Evolutionary conservation across 1,140 invertebrate species (phyloP).

Genomic region (Atta colombica): DNA sequence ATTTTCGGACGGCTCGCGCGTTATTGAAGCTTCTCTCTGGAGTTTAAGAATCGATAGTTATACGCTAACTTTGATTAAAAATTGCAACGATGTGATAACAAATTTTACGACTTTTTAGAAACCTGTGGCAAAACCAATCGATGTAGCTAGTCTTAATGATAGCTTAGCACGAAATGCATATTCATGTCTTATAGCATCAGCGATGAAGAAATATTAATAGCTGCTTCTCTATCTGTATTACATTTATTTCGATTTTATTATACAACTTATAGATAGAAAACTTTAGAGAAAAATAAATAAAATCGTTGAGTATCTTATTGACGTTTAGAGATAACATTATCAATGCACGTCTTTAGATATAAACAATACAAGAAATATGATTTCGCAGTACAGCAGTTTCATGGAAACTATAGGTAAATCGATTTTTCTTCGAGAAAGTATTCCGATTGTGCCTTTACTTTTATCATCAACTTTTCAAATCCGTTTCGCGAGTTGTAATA

Average conservation of each 20-base stretch:
- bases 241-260: background rate
- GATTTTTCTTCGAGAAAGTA: constrained; percentile 43
- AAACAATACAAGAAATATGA: background rate
- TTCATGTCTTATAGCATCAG: background rate
- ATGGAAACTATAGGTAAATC: constrained; percentile 54
- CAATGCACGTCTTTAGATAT: background rate
- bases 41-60: background rate
- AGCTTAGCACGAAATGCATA: background rate
- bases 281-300: background rate
- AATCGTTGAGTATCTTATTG: background rate
- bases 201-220: constrained; percentile 15
- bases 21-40: background rate
- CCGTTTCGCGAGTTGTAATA: background rate
- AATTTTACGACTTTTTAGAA: constrained; percentile 39
- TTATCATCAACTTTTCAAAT: constrained; percentile 21
- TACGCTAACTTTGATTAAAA: background rate
- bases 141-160: background rate
- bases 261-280: background rate
- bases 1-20: constrained; percentile 24
- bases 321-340: constrained; percentile 16
- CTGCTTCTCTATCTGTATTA: background rate
- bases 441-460: background rate
- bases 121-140: background rate
- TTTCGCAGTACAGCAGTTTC: background rate
- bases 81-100: background rate